These are phyloP conservation scores for Phainopepla nitens DNA, from an alignment of 2,113 vertebrate species.

Conservation along the genomic window DNA sequence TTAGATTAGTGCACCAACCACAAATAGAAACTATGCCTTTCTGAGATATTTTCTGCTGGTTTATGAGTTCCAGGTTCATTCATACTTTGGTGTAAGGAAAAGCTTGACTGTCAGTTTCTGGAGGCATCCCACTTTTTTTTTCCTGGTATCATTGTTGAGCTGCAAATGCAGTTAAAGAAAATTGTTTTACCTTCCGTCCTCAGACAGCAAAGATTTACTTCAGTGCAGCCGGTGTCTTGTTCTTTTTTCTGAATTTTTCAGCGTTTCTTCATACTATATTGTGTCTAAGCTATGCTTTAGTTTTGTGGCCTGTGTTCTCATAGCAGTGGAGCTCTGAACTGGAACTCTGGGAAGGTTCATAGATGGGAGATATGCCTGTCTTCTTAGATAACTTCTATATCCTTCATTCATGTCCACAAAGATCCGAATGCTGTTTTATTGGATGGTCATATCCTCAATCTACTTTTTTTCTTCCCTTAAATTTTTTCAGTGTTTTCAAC, in stretches of 20 bases:
- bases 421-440: background rate
- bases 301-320: background rate
- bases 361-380: background rate
- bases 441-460: background rate
- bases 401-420: background rate
- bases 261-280: background rate
- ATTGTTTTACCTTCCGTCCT: background rate
- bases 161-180: background rate
- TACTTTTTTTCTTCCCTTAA: background rate
- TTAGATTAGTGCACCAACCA: background rate
- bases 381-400: background rate
- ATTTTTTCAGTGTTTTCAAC: background rate
- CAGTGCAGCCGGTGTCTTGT: accelerated
- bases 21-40: background rate
- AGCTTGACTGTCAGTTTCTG: background rate
- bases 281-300: background rate
- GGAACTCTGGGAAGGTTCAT: background rate
- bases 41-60: background rate
- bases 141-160: background rate
- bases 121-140: background rate
- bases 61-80: background rate
- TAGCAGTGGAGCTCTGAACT: background rate
- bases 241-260: background rate
- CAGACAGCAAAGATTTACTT: background rate
- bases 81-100: background rate